Conservation (phyloP, 2,888 invertebrate genomes). For the Hypercompe scribonia region DNA sequence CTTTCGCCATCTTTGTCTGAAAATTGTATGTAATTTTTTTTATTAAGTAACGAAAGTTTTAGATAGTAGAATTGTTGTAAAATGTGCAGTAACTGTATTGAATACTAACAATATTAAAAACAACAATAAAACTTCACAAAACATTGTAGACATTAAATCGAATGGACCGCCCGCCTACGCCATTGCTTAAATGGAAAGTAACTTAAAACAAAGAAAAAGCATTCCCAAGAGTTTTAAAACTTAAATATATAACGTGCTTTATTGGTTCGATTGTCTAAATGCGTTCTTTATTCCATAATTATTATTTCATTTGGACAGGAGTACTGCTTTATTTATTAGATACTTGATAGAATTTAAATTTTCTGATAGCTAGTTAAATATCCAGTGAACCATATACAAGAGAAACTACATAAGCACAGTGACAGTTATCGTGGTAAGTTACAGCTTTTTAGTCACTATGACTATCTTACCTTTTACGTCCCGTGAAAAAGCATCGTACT, state of each 20-base stretch:
- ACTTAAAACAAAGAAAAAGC: conserved; percentile 3
- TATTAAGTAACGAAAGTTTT: not conserved
- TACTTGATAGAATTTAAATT: not conserved
- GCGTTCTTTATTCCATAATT: not conserved
- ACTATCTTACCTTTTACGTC: no score
- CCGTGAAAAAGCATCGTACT: no score
- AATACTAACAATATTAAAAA: not conserved
- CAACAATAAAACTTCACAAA: not conserved
- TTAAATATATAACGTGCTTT: not conserved
- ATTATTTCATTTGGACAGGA: not conserved
- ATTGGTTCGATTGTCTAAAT: not conserved
- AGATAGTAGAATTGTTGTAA: not conserved
- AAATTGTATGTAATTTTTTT: not conserved
- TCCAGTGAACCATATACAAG: no score
- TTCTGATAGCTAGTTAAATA: no score
- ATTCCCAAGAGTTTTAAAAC: not conserved
- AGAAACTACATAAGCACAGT: no score
- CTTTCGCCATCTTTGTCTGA: not conserved
- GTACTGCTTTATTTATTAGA: not conserved
- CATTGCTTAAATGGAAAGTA: conserved; percentile 4
- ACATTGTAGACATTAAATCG: not conserved
- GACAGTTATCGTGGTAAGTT: no score
- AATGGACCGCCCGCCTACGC: not conserved
- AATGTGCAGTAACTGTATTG: not conserved
- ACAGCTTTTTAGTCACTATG: no score